Base-by-base conservation (phyloP, 2,797 vertebrate species). In the Rhadinocentrus ornatus region DNA sequence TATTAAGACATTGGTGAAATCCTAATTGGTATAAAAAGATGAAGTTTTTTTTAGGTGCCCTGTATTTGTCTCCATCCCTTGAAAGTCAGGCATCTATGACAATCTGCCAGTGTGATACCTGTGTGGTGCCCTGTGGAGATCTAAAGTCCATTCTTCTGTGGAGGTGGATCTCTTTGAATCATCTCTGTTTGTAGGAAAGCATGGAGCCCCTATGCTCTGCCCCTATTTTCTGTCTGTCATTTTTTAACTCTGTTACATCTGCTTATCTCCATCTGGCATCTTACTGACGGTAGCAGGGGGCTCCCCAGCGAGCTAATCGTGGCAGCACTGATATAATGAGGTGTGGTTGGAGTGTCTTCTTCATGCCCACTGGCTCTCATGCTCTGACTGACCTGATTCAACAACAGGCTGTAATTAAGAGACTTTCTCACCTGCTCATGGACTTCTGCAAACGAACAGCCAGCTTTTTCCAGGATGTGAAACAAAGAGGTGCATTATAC, bases 341-440 rank as follows among this genome's bases (percentile, higher is more conserved):
- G 65, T 78, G 81, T 78, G 75, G 57, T 63, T 76, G 20, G 62
- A 68, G 81, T 65, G 60, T 64, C 48, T 53, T 73, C 50, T 67
- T 82, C 63, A 70, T 69, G 26, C 63, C 34, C 62, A 69, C 59
- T 50, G 29, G 57, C 65, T 72, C 52, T 37, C 65, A 26, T 20
- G 69, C 53, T 53, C 53, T 37, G 72, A 69, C 66, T 57, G 77
- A 71, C 69, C 64, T 63, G 71, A 29, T 75, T 86, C 66, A 64
- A 71, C 79, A 72, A 72, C 64, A 69, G 54, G 71, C 64, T 81
- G 52, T 88, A 86, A 90, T 88, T 86, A 90, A 87, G 80, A 78
- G 62, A 54, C 62, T 73, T 59, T 65, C 39, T 82, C 62, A 57
- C 63, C 62, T 58, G 69, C 60, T 71, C 35, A 69, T 44, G 52